Percentiles rank a stretch among this genome's conserved stretches.
Conservation (phyloP, 2,797 vertebrate genomes). For the Sebastes ruberrimus region DNA sequence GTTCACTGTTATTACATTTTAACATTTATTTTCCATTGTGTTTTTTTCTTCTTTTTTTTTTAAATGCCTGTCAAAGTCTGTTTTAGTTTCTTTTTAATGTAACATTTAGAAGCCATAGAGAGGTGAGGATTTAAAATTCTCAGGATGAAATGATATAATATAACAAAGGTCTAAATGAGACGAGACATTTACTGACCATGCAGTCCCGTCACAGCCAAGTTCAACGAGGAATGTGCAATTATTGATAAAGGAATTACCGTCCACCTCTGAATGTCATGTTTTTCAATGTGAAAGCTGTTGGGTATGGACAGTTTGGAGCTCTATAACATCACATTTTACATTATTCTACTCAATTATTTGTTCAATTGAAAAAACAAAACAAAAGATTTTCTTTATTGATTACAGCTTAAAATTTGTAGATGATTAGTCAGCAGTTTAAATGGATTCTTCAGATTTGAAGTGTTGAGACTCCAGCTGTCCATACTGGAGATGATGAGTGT, state of each 20-base stretch:
- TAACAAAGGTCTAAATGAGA: background rate
- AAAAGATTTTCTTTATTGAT: too few relatives aligned
- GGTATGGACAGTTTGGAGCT: slow-evolving; percentile 8
- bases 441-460: background rate
- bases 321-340: background rate
- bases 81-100: background rate
- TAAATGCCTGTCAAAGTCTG: background rate
- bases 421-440: background rate
- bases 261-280: slow-evolving; percentile 35
- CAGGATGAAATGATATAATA: slow-evolving; percentile 12
- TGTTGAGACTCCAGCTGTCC: background rate
- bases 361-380: too few relatives aligned
- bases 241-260: slow-evolving; percentile 1
- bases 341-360: background rate
- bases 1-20: background rate
- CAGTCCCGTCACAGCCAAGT: background rate
- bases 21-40: background rate
- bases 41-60: background rate
- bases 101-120: slow-evolving; percentile 30
- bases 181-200: background rate
- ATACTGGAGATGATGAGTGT: background rate
- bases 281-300: background rate
- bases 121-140: slow-evolving; percentile 5
- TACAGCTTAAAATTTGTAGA: background rate
- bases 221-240: background rate